phyloP scores from a whole-genome alignment of 2,113 vertebrate genomes.

The Anoura caudifer region DNA sequence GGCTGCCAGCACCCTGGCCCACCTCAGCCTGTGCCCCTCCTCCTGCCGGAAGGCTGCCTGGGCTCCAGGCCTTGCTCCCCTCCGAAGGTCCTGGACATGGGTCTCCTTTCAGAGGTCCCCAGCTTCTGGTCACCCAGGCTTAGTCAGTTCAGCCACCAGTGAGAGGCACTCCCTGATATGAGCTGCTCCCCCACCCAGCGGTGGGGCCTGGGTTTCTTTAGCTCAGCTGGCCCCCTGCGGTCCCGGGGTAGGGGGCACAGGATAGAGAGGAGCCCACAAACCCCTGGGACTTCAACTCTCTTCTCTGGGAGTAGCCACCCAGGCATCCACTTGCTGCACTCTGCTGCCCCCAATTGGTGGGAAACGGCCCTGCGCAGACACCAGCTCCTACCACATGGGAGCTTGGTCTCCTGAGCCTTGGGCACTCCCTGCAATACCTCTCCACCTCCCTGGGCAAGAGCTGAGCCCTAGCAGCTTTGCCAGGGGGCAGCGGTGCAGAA shows the following conservation, averaged over 20 bases:
- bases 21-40: neutral
- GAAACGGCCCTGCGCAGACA: neutral
- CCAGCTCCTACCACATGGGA: neutral
- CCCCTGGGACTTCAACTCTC: neutral
- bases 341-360: conserved; percentile 72
- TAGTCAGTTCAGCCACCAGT: neutral
- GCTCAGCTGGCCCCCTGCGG: neutral
- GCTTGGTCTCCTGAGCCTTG: neutral
- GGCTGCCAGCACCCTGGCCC: no score
- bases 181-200: neutral
- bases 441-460: neutral
- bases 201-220: neutral
- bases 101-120: neutral
- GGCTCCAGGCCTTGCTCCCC: neutral
- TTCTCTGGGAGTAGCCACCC: neutral
- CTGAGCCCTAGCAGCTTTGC: neutral
- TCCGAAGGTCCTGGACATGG: neutral
- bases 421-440: neutral
- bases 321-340: conserved; percentile 49
- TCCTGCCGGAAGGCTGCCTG: neutral
- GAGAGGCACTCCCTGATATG: neutral
- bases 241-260: neutral
- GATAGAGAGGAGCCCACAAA: neutral
- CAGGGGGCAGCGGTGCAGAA: neutral
- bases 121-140: neutral